Evolutionary conservation across 2,888 invertebrate genomes (phyloP).

Genomic region (Pherbina coryleti): DNA sequence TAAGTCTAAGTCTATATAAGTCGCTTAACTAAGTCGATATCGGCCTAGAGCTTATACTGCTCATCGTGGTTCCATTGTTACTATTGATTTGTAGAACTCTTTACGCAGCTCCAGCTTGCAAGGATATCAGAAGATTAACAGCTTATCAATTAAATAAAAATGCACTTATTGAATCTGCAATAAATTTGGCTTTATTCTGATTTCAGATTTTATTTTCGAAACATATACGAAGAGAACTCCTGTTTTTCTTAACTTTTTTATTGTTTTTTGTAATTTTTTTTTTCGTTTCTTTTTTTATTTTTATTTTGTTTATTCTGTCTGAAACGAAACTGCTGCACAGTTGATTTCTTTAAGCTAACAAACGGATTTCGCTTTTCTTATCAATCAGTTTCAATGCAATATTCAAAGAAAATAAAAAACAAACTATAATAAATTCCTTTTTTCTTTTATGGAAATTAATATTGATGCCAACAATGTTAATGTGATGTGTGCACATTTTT

Average conservation of each 20-base stretch:
- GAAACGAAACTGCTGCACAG: constrained; percentile 14
- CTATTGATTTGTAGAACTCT: too few relatives aligned
- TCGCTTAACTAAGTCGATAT: too few relatives aligned
- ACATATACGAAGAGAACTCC: constrained; percentile 3
- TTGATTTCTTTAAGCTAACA: constrained; percentile 15
- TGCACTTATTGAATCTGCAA: constrained; percentile 2
- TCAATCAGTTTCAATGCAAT: constrained; percentile 9
- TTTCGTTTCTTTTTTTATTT: too few relatives aligned
- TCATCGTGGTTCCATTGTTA: too few relatives aligned
- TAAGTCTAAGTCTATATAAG: too few relatives aligned
- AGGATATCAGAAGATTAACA: too few relatives aligned
- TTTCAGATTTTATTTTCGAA: constrained; percentile 1
- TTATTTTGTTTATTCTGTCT: not conserved
- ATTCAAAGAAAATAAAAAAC: constrained; percentile 22
- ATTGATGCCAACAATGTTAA: constrained; percentile 13
- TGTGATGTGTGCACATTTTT: not conserved
- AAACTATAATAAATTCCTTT: constrained; percentile 30
- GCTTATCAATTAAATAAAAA: not conserved
- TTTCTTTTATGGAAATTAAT: constrained; percentile 9
- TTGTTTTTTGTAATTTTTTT: too few relatives aligned
- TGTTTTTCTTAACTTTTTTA: not conserved
- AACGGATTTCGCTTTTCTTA: constrained; percentile 13
- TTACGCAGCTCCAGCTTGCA: too few relatives aligned
- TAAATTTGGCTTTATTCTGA: constrained; percentile 24
- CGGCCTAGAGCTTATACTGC: too few relatives aligned